phyloP scores from a whole-genome alignment of 1,140 invertebrate species.

The Drosophila fuyamai region DNA sequence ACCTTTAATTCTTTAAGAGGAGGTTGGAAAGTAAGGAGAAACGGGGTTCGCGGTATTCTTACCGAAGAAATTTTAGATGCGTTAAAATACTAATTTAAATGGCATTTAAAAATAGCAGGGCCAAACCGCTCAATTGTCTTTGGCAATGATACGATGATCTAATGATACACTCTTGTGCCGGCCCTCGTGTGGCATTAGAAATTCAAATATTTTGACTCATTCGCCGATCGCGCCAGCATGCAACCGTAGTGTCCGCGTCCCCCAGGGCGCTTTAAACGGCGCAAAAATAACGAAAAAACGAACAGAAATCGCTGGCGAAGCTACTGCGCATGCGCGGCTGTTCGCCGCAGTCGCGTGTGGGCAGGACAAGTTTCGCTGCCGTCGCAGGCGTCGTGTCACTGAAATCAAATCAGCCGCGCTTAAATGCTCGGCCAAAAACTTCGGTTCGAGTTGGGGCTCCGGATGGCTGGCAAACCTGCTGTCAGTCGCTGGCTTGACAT shows the following conservation, averaged over 20 bases:
- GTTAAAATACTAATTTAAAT: too few species aligned
- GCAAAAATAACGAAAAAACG: slow-evolving; percentile 42
- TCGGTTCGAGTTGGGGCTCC: slow-evolving; percentile 43
- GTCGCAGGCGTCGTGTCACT: slow-evolving; percentile 77
- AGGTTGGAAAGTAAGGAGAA: too few species aligned
- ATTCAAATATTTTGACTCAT: slow-evolving; percentile 79
- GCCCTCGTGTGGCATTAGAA: slow-evolving; percentile 74
- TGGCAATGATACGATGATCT: slow-evolving; percentile 9
- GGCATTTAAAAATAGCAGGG: not conserved
- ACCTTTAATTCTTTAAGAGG: too few species aligned
- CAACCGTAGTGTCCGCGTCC: slow-evolving; percentile 44
- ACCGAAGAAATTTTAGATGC: too few species aligned
- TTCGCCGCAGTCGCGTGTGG: slow-evolving; percentile 39
- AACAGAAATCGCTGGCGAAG: slow-evolving; percentile 41
- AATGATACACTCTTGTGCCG: slow-evolving; percentile 41
- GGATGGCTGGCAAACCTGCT: slow-evolving; percentile 71
- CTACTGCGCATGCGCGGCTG: slow-evolving; percentile 50
- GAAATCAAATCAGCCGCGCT: slow-evolving; percentile 80
- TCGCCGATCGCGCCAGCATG: slow-evolving; percentile 46
- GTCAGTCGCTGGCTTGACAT: slow-evolving; percentile 78
- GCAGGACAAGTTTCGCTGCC: slow-evolving; percentile 60
- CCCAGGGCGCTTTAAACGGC: slow-evolving; percentile 66
- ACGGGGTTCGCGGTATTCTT: too few species aligned
- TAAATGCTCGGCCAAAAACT: slow-evolving; percentile 80
- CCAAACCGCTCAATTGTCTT: slow-evolving; percentile 32